Evolutionary conservation across 1,140 invertebrate genomes (phyloP).

Genomic region (Apis florea): DNA sequence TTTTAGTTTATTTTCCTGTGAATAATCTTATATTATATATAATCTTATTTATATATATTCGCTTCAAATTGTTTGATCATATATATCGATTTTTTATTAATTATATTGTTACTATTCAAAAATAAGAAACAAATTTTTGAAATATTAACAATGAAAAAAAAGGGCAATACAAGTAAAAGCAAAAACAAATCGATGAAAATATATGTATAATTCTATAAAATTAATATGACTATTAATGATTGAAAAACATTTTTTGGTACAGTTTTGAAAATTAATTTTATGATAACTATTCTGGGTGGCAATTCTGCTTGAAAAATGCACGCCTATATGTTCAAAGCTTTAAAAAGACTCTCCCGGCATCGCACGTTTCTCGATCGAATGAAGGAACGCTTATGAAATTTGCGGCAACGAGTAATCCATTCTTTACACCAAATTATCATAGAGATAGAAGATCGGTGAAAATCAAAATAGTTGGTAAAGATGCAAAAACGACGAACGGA

Average conservation of each 20-base stretch:
- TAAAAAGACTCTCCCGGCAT: slow-evolving; percentile 32
- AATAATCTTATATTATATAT: too few species aligned
- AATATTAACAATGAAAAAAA: background rate
- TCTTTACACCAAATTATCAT: background rate
- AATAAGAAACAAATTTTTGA: background rate
- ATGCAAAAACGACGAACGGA: background rate
- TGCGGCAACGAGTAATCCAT: background rate
- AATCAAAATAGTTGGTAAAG: background rate
- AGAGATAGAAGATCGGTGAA: background rate
- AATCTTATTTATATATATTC: too few species aligned
- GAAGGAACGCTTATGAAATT: background rate
- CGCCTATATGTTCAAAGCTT: slow-evolving; percentile 23
- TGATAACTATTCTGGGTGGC: slow-evolving; percentile 3
- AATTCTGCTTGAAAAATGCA: slow-evolving; percentile 42
- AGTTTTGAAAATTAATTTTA: background rate
- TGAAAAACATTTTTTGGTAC: background rate
- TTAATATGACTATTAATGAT: background rate
- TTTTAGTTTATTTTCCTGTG: too few species aligned
- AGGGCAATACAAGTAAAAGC: background rate
- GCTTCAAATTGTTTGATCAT: too few species aligned
- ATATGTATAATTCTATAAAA: background rate
- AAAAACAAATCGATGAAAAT: background rate
- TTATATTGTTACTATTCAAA: background rate
- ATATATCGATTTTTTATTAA: too few species aligned
- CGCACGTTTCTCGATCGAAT: slow-evolving; percentile 5